Base-by-base conservation (phyloP, 2,888 invertebrate species). In the Platycnemis pennipes region DNA sequence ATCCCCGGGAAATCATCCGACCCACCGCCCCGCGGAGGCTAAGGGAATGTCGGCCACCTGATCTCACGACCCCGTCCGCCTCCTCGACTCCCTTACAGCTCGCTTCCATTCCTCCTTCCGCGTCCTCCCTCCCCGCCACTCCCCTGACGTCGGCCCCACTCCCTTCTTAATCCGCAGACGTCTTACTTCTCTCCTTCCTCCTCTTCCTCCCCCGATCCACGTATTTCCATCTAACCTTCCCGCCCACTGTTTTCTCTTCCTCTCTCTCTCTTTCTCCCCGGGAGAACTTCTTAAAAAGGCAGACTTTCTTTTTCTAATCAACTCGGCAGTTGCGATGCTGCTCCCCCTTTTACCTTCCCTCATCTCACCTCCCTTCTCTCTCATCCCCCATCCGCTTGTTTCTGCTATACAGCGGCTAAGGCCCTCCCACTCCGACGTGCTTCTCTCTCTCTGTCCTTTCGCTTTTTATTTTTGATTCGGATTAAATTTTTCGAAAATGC, bases 291-390 rank as follows among this genome's bases (percentile, higher is more conserved):
- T 77, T 77, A 77, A 77, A 77, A 77, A 77, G 77, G 77, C 77
- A 77, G 77, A 77, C 77, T 77, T 77, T 77, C 77, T 77, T 77
- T 77, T 77, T 37, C 77, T 77, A 77, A 77, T 77, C 77, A 77
- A 77, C 77, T 77, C 77, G 37, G 77, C 77, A 63, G 63, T 26
- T 4, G 77, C 13, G 11, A 26, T 77, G 77, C 0, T 77, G 31
- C 77, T 37, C 31, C 69, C 7, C 1, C 77, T 19, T 16, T 49
- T 77, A 11, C 77, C 77, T 7, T n/a, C 26, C 26, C 63, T 63
- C n/a, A n/a, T n/a, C 63, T 4, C 77, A 37, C 16, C 13, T 77
- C 37, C 63, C 77, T 77, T 37, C 77, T 37, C 77, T 13, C 2
- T 49, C 77, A n/a, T 11, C 8, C 0, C 37, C 37, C 77, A 37